phyloP scores from a whole-genome alignment of 2,888 invertebrate species.

The Dioctria linearis region DNA sequence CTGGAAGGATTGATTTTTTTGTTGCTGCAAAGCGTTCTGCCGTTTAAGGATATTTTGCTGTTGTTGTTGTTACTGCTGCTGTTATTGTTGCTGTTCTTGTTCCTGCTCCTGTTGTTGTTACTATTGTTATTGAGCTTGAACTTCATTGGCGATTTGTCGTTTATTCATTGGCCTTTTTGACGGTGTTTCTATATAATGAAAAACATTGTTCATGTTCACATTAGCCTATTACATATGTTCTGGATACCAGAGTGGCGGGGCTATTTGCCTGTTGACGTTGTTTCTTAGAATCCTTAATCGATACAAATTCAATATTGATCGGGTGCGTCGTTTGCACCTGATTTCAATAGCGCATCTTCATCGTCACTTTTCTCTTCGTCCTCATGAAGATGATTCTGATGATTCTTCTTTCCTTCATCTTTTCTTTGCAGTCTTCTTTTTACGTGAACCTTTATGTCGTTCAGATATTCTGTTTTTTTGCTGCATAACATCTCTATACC shows the following conservation, averaged over 20 bases:
- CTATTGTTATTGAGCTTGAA: slow-evolving; percentile 52
- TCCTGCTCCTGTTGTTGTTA: too few relatives aligned
- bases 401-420: slow-evolving; percentile 72
- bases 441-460: slow-evolving; percentile 74
- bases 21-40: slow-evolving; percentile 40
- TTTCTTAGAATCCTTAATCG: too few relatives aligned
- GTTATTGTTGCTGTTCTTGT: too few relatives aligned
- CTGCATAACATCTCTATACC: slow-evolving; percentile 88
- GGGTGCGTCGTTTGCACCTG: slow-evolving; percentile 67
- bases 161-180: slow-evolving; percentile 39
- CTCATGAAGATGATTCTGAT: slow-evolving; percentile 64
- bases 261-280: too few relatives aligned
- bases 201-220: slow-evolving; percentile 49
- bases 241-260: too few relatives aligned
- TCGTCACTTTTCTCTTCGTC: slow-evolving; percentile 64
- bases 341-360: slow-evolving; percentile 68
- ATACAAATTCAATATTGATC: slow-evolving; percentile 75
- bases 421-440: slow-evolving; percentile 71
- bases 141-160: slow-evolving; percentile 42
- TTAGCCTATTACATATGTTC: too few relatives aligned
- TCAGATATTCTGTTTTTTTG: slow-evolving; percentile 81
- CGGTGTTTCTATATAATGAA: slow-evolving; percentile 32
- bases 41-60: slow-evolving; percentile 16
- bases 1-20: slow-evolving; percentile 30
- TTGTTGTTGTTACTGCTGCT: too few relatives aligned